Base-by-base conservation (phyloP, 2,797 vertebrate species). In the Centroberyx gerrardi region DNA sequence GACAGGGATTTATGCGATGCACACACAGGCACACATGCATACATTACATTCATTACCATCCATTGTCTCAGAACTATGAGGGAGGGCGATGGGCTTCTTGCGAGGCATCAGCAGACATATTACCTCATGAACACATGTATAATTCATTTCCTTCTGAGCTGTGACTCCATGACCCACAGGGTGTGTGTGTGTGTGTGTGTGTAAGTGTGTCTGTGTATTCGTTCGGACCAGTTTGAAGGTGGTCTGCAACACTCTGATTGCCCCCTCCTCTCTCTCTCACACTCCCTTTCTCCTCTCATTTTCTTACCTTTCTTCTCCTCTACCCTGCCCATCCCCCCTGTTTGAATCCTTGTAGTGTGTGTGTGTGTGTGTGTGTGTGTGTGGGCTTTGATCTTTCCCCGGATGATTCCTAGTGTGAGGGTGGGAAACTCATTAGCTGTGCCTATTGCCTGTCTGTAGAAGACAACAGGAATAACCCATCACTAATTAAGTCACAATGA, bases 401-500 rank as follows among this genome's bases (percentile, higher is more conserved):
- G 18, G 72, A 65, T 76, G 63, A 69, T 63, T 80, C 38, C 69
- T 76, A 68, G 65, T 82, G 84, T 82, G 76, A 76, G 72, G 56
- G 58, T 75, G 69, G 81, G 61, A 70, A 84, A 85, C 86, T 90
- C 84, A 89, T 93, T 94, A 93, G 82, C 78, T 82, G 64, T 59
- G 71, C 80, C 80, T 78, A 88, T 90, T 33, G 55, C 68, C 79
- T 80, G 81, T 85, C 74, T 82, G 62, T 48, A 44, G 66, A 54
- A 67, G 74, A 80, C 78, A 74, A 78, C 72, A 81, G 68, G 40
- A 85, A 69, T 53, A 80, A 77, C 68, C 63, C 71, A 49, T 74
- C 61, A 40, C 74, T 88, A 87, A 92, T 92, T 76, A 88, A 83
- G 56, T 69, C 73, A 68, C 68, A 68, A 55, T 70, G 22, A 74